Percentiles rank a stretch among this genome's conserved stretches.
Conservation (phyloP, 2,797 vertebrate genomes). For the Chloroceryle amazona region DNA sequence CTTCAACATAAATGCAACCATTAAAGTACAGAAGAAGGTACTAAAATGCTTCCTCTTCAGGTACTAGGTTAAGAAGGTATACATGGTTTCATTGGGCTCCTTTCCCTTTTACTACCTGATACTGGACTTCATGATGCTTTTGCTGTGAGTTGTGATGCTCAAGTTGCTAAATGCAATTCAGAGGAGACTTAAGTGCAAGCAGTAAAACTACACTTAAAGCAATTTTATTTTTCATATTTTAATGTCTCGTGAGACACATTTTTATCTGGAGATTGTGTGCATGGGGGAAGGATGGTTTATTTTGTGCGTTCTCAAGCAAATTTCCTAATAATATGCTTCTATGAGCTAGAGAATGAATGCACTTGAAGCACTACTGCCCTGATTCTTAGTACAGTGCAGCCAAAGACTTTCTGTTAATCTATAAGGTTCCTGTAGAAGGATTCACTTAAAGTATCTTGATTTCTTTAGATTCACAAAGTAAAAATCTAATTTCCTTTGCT, state of each 20-base stretch:
- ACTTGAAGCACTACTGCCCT: background rate
- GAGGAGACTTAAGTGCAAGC: background rate
- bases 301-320: background rate
- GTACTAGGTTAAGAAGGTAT: accelerated
- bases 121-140: background rate
- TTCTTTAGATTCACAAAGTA: conserved; percentile 14
- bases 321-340: background rate
- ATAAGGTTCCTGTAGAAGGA: background rate
- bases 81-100: background rate
- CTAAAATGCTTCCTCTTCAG: background rate
- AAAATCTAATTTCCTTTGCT: conserved; percentile 39
- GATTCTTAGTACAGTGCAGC: background rate
- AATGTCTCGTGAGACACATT: background rate
- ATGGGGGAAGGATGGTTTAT: background rate
- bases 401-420: background rate
- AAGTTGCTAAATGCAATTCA: background rate
- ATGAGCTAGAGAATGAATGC: background rate
- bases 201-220: background rate
- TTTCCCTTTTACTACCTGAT: background rate
- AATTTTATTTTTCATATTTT: background rate
- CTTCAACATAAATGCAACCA: background rate
- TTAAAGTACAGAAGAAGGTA: background rate
- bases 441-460: background rate
- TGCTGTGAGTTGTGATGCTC: background rate
- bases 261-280: background rate